phyloP scores from a whole-genome alignment of 2,113 vertebrate genomes.

The Megatriorchis doriae region DNA sequence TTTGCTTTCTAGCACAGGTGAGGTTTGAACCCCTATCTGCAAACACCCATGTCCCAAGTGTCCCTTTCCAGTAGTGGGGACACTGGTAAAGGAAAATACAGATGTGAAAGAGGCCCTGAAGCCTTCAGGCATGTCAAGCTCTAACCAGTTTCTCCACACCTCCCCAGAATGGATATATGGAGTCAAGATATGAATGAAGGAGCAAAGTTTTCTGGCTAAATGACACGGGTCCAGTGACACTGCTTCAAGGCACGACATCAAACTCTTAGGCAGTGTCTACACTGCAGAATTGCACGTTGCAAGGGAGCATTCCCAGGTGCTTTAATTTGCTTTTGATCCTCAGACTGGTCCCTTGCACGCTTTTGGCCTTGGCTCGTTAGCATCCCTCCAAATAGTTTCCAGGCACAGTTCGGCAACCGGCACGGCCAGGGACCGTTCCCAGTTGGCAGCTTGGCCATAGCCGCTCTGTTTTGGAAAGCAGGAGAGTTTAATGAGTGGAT shows the following conservation, averaged over 20 bases:
- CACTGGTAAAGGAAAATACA: background rate
- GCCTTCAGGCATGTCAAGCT: background rate
- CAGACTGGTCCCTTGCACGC: background rate
- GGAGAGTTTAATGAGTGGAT: constrained; percentile 43
- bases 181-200: background rate
- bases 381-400: background rate
- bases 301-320: background rate
- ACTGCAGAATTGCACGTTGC: background rate
- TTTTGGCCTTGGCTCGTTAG: background rate
- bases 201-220: background rate
- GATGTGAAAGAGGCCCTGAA: background rate
- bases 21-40: background rate
- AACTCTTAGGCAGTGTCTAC: background rate
- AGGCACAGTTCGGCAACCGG: background rate
- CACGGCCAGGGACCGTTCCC: background rate
- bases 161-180: background rate
- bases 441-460: constrained; percentile 30
- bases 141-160: background rate
- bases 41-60: background rate
- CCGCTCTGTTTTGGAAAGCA: constrained; percentile 32
- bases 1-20: background rate
- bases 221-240: background rate
- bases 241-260: background rate
- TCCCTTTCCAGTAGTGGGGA: background rate
- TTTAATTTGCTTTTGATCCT: background rate